Conservation (phyloP, 2,888 invertebrate genomes). For the Aphodius granarius region DNA sequence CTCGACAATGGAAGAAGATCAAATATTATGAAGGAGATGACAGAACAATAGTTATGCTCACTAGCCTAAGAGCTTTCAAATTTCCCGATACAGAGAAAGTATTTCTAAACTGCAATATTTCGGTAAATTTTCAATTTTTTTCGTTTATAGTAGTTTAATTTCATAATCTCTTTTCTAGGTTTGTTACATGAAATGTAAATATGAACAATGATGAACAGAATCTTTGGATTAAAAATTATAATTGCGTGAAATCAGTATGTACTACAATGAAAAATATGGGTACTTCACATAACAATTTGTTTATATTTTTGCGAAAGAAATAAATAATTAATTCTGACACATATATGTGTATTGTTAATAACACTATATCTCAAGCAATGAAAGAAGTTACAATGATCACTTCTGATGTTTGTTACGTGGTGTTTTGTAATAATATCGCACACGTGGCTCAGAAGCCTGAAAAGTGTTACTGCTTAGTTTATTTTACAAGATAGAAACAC, state of each 20-base stretch:
- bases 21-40: slow-evolving; percentile 15
- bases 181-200: background rate
- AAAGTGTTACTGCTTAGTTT: background rate
- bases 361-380: background rate
- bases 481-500: background rate
- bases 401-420: too few relatives aligned
- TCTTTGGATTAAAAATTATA: too few relatives aligned
- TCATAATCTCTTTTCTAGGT: background rate
- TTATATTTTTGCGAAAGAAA: too few relatives aligned
- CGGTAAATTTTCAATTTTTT: slow-evolving; percentile 9
- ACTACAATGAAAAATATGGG: too few relatives aligned
- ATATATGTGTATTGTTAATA: background rate
- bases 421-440: background rate
- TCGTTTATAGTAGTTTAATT: background rate
- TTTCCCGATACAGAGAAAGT: slow-evolving; percentile 22
- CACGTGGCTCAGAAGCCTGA: background rate
- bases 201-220: background rate
- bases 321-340: too few relatives aligned
- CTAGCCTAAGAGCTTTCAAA: slow-evolving; percentile 19
- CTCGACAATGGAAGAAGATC: slow-evolving; percentile 14
- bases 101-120: slow-evolving; percentile 18
- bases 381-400: too few relatives aligned
- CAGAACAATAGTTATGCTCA: slow-evolving; percentile 8
- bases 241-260: too few relatives aligned
- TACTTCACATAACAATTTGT: too few relatives aligned